A percentile compares a stretch with the other conserved stretches of the same genome.
Conservation (phyloP, 2,113 vertebrate genomes). For the Cervus canadensis region DNA sequence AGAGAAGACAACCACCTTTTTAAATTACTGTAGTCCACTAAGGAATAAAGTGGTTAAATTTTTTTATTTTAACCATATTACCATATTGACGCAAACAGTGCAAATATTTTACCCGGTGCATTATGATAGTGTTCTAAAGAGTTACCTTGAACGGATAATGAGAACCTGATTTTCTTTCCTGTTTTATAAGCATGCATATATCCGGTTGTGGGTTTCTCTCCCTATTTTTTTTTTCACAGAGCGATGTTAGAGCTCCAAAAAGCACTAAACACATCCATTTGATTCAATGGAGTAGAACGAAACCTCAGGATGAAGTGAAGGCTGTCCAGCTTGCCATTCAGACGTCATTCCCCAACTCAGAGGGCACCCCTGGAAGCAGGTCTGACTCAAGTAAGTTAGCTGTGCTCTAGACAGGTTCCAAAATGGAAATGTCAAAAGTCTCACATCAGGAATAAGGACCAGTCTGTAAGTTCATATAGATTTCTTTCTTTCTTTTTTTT, state of each 20-base stretch:
- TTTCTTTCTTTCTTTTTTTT: not conserved
- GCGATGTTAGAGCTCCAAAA: conserved; percentile 92
- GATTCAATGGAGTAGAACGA: conserved; percentile 84
- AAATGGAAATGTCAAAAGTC: not conserved
- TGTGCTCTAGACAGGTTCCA: not conserved
- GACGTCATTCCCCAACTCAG: conserved; percentile 76
- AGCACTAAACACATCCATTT: conserved; percentile 86
- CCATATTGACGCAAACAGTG: not conserved
- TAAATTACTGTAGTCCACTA: not conserved
- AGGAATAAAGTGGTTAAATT: not conserved
- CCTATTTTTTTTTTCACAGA: conserved; percentile 76
- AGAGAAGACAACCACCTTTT: not conserved
- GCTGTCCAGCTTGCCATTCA: conserved; percentile 90
- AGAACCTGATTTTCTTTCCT: not conserved
- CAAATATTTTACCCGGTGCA: not conserved
- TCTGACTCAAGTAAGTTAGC: conserved; percentile 85
- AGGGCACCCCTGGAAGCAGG: conserved; percentile 81
- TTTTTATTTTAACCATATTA: conserved; percentile 5
- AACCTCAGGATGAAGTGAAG: conserved; percentile 88
- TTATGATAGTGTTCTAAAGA: not conserved
- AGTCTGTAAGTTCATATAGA: not conserved
- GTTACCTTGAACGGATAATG: not conserved
- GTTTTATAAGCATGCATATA: not conserved
- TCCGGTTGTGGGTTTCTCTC: not conserved
- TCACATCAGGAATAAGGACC: not conserved